phyloP scores from a whole-genome alignment of 1,140 invertebrate species.

The Drosophila kikkawai region DNA sequence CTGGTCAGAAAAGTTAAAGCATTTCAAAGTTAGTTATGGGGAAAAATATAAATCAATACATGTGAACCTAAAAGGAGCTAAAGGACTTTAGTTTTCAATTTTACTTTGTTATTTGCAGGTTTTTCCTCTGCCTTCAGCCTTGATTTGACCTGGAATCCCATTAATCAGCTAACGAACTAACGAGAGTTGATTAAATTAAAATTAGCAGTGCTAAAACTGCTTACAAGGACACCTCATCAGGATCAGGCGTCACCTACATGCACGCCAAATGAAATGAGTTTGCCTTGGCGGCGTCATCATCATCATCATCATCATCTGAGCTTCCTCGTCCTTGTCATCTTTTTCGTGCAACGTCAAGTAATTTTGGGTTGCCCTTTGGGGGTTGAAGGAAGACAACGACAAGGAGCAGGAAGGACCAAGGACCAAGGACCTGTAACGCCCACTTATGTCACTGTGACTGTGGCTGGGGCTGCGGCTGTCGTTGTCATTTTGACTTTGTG shows the following conservation, averaged over 20 bases:
- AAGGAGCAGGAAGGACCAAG: neutral
- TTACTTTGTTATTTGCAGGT: neutral
- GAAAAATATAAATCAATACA: neutral
- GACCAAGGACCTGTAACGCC: slow-evolving; percentile 14
- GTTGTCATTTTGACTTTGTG: slow-evolving; percentile 56
- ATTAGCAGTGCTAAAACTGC: slow-evolving; percentile 11
- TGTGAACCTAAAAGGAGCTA: neutral
- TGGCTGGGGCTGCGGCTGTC: slow-evolving; percentile 26
- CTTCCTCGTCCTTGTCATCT: slow-evolving; percentile 40
- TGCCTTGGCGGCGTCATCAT: slow-evolving; percentile 48
- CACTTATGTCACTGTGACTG: slow-evolving; percentile 50
- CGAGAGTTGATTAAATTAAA: slow-evolving; percentile 49
- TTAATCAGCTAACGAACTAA: slow-evolving; percentile 47
- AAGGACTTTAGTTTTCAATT: neutral
- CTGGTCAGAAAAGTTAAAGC: slow-evolving; percentile 84
- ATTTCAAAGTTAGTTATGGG: neutral
- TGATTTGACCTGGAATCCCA: slow-evolving; percentile 15
- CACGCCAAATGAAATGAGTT: slow-evolving; percentile 45
- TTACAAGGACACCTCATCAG: slow-evolving; percentile 23
- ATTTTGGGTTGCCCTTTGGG: slow-evolving; percentile 30
- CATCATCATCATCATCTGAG: slow-evolving; percentile 2
- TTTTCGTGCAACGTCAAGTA: slow-evolving; percentile 36
- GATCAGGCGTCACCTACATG: slow-evolving; percentile 30
- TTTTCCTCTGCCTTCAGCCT: neutral
- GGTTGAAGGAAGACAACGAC: slow-evolving; percentile 6